phyloP scores from a whole-genome alignment of 2,113 vertebrate genomes.

The Pitta sordida region DNA sequence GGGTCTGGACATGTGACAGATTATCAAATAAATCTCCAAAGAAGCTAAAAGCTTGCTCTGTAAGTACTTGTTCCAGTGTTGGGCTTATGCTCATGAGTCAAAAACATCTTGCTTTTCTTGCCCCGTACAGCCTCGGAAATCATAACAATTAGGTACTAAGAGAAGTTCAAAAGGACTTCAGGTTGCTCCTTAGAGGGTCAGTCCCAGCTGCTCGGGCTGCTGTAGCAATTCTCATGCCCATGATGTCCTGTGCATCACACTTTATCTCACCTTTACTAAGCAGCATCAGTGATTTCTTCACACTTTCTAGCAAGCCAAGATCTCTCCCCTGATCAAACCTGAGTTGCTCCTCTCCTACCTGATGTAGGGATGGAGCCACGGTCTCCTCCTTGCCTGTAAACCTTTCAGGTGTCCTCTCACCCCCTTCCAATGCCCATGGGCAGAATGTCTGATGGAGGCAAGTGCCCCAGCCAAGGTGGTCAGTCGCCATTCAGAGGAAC shows the following conservation, averaged over 20 bases:
- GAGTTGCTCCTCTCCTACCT: neutral
- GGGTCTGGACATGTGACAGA: conserved; percentile 28
- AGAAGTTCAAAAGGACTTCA: neutral
- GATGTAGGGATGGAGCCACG: neutral
- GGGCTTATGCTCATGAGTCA: neutral
- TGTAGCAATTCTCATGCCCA: neutral
- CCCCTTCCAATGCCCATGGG: neutral
- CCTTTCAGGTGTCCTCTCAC: neutral
- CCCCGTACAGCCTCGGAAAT: neutral
- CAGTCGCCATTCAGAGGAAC: neutral
- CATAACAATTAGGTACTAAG: neutral
- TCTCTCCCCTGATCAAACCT: neutral
- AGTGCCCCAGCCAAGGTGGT: neutral
- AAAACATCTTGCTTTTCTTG: neutral
- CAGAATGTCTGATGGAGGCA: neutral
- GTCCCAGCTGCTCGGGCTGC: neutral
- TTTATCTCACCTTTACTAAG: neutral
- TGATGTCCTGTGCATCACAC: neutral
- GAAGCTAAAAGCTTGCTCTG: conserved; percentile 13
- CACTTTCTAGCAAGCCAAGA: neutral
- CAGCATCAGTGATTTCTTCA: neutral
- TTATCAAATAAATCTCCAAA: conserved; percentile 46
- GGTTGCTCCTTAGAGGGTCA: neutral
- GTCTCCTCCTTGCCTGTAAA: neutral
- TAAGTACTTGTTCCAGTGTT: neutral